These are phyloP conservation scores for Macroteleia sp. DNA, from an alignment of 2,888 invertebrate genomes.

Conservation along the genomic window DNA sequence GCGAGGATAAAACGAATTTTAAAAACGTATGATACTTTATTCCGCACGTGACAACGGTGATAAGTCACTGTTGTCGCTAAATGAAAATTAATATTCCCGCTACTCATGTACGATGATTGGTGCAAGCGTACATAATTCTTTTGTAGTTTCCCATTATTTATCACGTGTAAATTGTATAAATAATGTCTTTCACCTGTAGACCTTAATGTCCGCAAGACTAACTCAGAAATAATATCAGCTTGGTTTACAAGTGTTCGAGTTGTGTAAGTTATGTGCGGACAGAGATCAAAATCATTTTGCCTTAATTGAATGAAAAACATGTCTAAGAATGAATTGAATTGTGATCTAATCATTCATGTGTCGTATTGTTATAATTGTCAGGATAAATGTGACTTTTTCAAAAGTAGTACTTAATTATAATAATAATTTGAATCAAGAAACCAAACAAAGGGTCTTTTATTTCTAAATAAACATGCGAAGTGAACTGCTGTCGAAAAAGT, in stretches of 20 bases:
- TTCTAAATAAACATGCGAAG: too few species aligned
- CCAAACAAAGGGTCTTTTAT: slow-evolving; percentile 23
- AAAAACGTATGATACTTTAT: neutral
- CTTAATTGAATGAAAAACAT: slow-evolving; percentile 48
- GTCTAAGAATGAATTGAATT: too few species aligned
- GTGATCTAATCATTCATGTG: too few species aligned
- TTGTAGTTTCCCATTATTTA: slow-evolving; percentile 27
- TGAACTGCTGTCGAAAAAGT: too few species aligned
- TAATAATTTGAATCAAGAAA: slow-evolving; percentile 5
- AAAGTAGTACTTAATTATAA: too few species aligned
- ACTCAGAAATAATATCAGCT: slow-evolving; percentile 36
- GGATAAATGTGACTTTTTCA: too few species aligned
- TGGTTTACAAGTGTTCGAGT: slow-evolving; percentile 34
- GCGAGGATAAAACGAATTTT: too few species aligned
- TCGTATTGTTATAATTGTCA: too few species aligned
- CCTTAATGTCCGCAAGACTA: slow-evolving; percentile 16
- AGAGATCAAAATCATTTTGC: slow-evolving; percentile 35
- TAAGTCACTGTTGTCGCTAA: slow-evolving; percentile 11
- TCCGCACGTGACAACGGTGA: neutral
- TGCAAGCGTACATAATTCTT: slow-evolving; percentile 6
- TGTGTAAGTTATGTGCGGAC: slow-evolving; percentile 12
- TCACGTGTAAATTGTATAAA: slow-evolving; percentile 37
- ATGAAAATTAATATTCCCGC: slow-evolving; percentile 7
- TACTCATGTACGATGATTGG: slow-evolving; percentile 16
- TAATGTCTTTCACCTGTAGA: slow-evolving; percentile 46